Conservation (phyloP, 2,113 vertebrate species). For the Oreotrochilus melanogaster region DNA sequence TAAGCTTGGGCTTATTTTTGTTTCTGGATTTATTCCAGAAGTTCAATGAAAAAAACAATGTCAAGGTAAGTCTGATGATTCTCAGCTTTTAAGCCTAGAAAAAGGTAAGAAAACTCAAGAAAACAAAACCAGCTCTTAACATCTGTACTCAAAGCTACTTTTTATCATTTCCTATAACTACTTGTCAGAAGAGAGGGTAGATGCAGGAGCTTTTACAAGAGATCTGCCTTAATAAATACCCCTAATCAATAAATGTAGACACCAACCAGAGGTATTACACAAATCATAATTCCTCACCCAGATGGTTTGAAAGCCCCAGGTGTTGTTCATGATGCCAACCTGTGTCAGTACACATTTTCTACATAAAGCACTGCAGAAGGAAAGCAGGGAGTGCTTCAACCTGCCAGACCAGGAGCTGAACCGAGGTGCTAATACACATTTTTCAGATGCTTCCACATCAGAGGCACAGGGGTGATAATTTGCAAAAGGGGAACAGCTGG, state of each 20-base stretch:
- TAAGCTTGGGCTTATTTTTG: not conserved
- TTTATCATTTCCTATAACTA: not conserved
- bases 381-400: not conserved
- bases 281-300: not conserved
- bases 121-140: not conserved
- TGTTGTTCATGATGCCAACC: too few relatives aligned
- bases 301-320: not conserved
- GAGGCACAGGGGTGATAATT: not conserved
- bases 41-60: not conserved
- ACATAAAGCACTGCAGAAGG: not conserved
- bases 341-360: not conserved
- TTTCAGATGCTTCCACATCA: not conserved
- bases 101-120: conserved; percentile 28
- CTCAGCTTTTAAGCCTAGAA: conserved; percentile 44
- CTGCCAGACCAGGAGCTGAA: not conserved
- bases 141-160: not conserved
- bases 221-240: not conserved
- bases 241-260: not conserved
- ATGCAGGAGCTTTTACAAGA: not conserved
- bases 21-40: conserved; percentile 16
- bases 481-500: not conserved
- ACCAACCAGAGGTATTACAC: not conserved
- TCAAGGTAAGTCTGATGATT: conserved; percentile 35
- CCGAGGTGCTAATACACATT: not conserved
- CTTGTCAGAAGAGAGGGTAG: not conserved